Conservation (phyloP, 2,113 vertebrate genomes). For the Notarius lentiginosus region DNA sequence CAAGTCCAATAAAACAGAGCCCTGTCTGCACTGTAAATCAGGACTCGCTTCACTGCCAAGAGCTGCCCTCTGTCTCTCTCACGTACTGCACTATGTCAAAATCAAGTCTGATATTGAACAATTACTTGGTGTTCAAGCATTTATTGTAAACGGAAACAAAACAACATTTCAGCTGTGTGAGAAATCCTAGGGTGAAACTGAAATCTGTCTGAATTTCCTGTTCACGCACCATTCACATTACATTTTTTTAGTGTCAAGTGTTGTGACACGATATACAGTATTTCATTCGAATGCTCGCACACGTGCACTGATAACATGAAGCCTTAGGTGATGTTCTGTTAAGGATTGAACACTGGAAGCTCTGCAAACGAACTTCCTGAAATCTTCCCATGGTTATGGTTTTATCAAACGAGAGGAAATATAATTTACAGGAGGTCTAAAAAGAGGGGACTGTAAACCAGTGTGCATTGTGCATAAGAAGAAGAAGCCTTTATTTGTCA, state of each 20-base stretch:
- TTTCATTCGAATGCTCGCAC: neutral
- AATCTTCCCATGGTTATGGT: neutral
- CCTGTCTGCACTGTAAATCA: conserved; percentile 37
- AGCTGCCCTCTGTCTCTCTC: conserved; percentile 11
- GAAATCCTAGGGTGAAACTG: neutral
- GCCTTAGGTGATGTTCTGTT: neutral
- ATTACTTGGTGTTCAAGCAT: neutral
- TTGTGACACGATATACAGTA: neutral
- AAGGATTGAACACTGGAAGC: neutral
- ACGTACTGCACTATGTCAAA: neutral
- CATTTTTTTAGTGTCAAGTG: neutral
- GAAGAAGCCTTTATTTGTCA: no score
- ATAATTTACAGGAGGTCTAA: neutral
- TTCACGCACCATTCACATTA: neutral
- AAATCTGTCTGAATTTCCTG: neutral
- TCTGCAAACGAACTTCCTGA: neutral
- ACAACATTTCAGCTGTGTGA: neutral
- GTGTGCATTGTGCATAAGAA: neutral
- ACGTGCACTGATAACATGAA: neutral
- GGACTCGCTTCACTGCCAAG: conserved; percentile 4
- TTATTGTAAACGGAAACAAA: neutral
- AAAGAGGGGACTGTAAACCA: neutral
- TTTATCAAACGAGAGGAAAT: neutral
- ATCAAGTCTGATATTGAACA: neutral
- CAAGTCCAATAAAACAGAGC: conserved; percentile 33